Evolutionary conservation across 2,888 invertebrate species (phyloP).

Genomic region (Heliconius hortense): DNA sequence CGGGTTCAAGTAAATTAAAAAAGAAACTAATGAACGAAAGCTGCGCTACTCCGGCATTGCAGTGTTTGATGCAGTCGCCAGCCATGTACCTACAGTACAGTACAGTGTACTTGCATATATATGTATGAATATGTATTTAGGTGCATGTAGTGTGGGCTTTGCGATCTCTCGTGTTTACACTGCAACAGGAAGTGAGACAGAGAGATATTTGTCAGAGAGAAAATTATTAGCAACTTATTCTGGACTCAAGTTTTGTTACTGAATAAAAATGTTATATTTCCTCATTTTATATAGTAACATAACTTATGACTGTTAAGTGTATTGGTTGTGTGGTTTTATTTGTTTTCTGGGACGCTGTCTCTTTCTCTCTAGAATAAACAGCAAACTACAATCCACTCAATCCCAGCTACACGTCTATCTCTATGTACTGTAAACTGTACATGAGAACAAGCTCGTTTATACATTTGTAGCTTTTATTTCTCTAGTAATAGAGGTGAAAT

Average conservation of each 20-base stretch:
- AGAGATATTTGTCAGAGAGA: not conserved
- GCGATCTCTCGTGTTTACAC: constrained; percentile 20
- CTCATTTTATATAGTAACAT: not conserved
- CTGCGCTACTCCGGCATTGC: constrained; percentile 48
- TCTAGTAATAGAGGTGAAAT: constrained; percentile 36
- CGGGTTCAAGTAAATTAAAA: constrained; percentile 46
- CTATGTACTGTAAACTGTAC: constrained; percentile 32
- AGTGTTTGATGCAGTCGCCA: constrained; percentile 48
- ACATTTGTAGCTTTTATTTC: constrained; percentile 33
- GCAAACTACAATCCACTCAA: constrained; percentile 18
- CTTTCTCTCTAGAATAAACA: constrained; percentile 18
- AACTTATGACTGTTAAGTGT: not conserved
- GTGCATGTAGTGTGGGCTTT: constrained; percentile 18
- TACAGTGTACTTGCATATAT: constrained; percentile 24
- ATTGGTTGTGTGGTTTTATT: not conserved
- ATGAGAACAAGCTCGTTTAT: constrained; percentile 30
- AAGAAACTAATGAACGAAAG: constrained; percentile 47
- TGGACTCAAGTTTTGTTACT: no score
- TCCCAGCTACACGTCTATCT: constrained; percentile 23
- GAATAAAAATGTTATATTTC: not conserved
- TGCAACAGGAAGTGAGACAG: constrained; percentile 21
- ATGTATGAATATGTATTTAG: not conserved
- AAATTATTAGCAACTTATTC: not conserved
- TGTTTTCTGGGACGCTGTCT: not conserved
- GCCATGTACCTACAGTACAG: constrained; percentile 19